Conservation (phyloP, 2,113 vertebrate genomes). For the Dascyllus trimaculatus region DNA sequence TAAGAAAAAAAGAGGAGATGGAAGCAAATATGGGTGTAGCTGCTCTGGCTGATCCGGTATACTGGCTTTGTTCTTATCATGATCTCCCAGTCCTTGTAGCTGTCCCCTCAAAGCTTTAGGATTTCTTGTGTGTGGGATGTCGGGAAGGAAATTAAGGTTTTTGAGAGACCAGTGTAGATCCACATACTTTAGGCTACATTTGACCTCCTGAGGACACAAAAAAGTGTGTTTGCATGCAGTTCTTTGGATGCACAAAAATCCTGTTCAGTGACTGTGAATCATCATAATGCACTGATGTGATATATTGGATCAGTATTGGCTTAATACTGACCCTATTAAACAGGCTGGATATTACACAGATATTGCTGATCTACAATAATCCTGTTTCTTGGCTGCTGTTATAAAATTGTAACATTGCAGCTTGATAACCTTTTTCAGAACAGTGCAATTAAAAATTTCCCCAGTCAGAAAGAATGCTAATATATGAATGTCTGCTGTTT, state of each 20-base stretch:
- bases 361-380: background rate
- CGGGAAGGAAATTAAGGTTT: constrained; percentile 20
- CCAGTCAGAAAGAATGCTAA: constrained; percentile 3
- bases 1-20: background rate
- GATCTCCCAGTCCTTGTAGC: constrained; percentile 6
- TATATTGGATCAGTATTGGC: background rate
- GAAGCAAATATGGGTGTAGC: background rate
- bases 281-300: background rate
- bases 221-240: background rate
- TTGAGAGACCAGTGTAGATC: background rate
- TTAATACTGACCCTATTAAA: background rate
- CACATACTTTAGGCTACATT: constrained; percentile 14
- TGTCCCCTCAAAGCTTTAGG: background rate
- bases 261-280: background rate
- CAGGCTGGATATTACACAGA: background rate
- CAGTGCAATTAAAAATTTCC: background rate
- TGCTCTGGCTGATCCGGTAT: background rate
- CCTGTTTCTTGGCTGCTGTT: background rate
- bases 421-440: constrained; percentile 1
- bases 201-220: constrained; percentile 3
- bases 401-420: background rate
- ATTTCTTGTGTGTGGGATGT: constrained; percentile 13
- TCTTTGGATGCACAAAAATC: background rate
- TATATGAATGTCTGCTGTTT: background rate
- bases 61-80: background rate